Evolutionary conservation across 2,888 invertebrate genomes (phyloP).

Genomic region (Sphaeridia pumilis): DNA sequence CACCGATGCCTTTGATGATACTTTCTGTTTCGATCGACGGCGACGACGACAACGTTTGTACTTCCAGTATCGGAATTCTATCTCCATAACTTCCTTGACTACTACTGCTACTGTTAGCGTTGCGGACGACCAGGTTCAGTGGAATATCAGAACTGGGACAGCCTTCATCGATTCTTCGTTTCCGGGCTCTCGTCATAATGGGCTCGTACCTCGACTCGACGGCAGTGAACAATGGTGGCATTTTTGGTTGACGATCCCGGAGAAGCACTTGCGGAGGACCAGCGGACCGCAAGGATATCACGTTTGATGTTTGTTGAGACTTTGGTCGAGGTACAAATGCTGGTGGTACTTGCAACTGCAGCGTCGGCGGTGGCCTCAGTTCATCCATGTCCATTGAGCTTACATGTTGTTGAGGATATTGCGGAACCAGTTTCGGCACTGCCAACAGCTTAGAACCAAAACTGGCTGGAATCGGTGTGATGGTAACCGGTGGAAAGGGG

Average conservation of each 20-base stretch:
- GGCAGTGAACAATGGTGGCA: conserved; percentile 15
- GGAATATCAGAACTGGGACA: no score
- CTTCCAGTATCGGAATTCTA: neutral
- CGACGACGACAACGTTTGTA: neutral
- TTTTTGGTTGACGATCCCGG: no score
- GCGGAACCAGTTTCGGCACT: no score
- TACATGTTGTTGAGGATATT: no score
- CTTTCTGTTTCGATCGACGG: conserved; percentile 10
- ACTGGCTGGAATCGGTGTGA: conserved; percentile 5
- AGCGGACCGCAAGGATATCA: conserved; percentile 8
- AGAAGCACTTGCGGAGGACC: no score
- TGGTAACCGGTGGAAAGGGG: conserved; percentile 5
- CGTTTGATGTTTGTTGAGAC: conserved; percentile 4
- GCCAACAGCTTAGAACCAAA: neutral
- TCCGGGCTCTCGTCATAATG: conserved; percentile 35
- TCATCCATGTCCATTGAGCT: conserved; percentile 10
- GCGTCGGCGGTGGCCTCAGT: conserved; percentile 7
- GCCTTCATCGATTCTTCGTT: conserved; percentile 31
- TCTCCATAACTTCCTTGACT: no score
- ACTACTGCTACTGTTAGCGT: no score
- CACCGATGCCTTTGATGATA: conserved; percentile 1
- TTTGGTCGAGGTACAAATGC: neutral
- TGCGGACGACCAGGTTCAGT: no score
- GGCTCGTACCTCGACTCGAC: conserved; percentile 28
- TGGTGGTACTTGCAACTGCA: conserved; percentile 6